Evolutionary conservation across 2,797 vertebrate genomes (phyloP), one percentile per base, ranked within the genome.

Genomic region (Rhynchotus rufescens): DNA sequence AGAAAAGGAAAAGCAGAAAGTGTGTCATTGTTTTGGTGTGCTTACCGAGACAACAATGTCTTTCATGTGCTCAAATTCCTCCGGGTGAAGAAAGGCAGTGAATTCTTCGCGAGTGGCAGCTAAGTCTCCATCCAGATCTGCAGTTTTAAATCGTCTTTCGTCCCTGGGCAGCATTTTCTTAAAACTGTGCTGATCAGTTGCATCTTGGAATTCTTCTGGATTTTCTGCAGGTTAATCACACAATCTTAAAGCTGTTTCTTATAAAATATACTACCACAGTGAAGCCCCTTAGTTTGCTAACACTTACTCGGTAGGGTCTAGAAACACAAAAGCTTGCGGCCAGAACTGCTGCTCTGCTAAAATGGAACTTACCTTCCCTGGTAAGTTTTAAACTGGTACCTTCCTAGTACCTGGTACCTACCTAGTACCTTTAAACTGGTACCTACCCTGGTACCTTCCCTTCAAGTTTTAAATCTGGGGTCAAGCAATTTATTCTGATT

Each of bases 21-120:
- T 77, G 20, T 5, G 49, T 28, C 28, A 82, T 5, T 65, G 38
- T 60, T 95, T 84, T 84, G 42, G n/a, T 22, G 69, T 30, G 81
- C 99, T 98, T 98, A 99, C 99, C 97, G 98, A 96, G 95, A 99
- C 98, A 83, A 99, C 99, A 9, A 98, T 99, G 90, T 98, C 99
- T 94, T 98, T 99, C 99, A 99, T 99, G 84, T 99, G 99, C 65
- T 99, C 99, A 94, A 99, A 99, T 96, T 99, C 99, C 94, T 99
- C 99, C 0, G 99, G 99, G 94, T 99, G 99, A 85, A 99, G 98
- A 90, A 99, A 99, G 59, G 99, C 96, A 0, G 99, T 99, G 97
- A 99, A 99, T 96, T 99, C 99, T 82, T 99, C 99, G 64, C 98
- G 97, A 77, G 98, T 99, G 30, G 99, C 98, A 23, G 96, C 97